Percentiles rank a stretch among this genome's conserved stretches.
These are phyloP conservation scores for Vicugna pacos DNA, from an alignment of 2,113 vertebrate genomes.

Conservation along the genomic window DNA sequence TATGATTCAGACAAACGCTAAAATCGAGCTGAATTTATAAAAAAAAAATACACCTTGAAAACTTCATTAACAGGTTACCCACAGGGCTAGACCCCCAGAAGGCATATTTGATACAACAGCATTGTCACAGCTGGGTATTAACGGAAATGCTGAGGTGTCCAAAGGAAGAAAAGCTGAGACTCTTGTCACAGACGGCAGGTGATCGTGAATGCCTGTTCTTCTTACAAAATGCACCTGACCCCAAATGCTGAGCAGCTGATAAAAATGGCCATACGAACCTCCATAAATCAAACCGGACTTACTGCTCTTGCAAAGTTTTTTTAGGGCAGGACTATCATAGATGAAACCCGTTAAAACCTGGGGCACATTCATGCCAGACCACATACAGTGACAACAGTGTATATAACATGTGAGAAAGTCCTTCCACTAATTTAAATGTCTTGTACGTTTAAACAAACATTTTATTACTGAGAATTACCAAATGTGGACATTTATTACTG, in stretches of 20 bases:
- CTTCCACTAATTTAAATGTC: background rate
- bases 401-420: background rate
- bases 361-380: background rate
- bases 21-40: background rate
- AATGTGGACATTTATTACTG: slow-evolving; percentile 60
- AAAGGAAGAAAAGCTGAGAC: background rate
- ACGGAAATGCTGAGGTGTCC: background rate
- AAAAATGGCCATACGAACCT: slow-evolving; percentile 49
- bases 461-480: slow-evolving; percentile 31
- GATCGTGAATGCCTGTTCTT: background rate
- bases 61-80: background rate
- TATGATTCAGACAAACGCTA: background rate
- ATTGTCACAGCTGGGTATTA: background rate
- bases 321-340: background rate
- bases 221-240: slow-evolving; percentile 42
- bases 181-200: background rate
- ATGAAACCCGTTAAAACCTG: background rate
- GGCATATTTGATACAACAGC: background rate
- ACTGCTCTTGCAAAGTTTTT: background rate
- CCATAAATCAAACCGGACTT: slow-evolving; percentile 67
- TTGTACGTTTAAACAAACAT: background rate
- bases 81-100: background rate
- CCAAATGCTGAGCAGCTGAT: slow-evolving; percentile 42
- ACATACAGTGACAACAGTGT: background rate
- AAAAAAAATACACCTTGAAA: background rate